These are phyloP conservation scores for Bombus impatiens DNA, from an alignment of 1,140 invertebrate genomes.

Conservation along the genomic window DNA sequence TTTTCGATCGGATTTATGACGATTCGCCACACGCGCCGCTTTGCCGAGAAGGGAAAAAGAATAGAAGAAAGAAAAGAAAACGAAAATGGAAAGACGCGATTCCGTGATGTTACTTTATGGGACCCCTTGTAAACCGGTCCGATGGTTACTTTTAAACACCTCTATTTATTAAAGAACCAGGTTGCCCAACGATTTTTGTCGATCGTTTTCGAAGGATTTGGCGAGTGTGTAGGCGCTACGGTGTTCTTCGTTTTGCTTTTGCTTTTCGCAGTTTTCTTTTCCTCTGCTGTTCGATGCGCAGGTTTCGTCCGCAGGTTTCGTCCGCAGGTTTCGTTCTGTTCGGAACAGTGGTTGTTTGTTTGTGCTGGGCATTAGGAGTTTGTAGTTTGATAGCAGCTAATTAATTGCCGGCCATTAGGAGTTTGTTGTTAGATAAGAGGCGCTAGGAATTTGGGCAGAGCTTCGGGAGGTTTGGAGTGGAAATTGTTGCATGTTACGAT, in stretches of 20 bases:
- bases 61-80: background rate
- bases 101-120: slow-evolving; percentile 5
- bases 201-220: slow-evolving; percentile 4
- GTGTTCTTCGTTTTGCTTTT: background rate
- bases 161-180: slow-evolving; percentile 21
- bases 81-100: background rate
- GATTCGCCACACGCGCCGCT: slow-evolving; percentile 33
- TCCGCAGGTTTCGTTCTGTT: too few species aligned
- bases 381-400: background rate
- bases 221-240: background rate
- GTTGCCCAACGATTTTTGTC: background rate
- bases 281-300: background rate
- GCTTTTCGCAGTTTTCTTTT: background rate
- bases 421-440: background rate
- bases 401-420: background rate
- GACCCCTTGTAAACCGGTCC: slow-evolving; percentile 17
- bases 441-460: background rate
- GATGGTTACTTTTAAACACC: slow-evolving; percentile 24
- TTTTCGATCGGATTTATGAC: slow-evolving; percentile 27
- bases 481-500: too few species aligned
- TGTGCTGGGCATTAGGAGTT: background rate
- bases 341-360: background rate
- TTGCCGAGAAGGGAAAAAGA: background rate
- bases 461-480: too few species aligned
- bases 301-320: background rate